Base-by-base conservation (phyloP, 1,140 invertebrate genomes). In the Philopotamus ludificatus region DNA sequence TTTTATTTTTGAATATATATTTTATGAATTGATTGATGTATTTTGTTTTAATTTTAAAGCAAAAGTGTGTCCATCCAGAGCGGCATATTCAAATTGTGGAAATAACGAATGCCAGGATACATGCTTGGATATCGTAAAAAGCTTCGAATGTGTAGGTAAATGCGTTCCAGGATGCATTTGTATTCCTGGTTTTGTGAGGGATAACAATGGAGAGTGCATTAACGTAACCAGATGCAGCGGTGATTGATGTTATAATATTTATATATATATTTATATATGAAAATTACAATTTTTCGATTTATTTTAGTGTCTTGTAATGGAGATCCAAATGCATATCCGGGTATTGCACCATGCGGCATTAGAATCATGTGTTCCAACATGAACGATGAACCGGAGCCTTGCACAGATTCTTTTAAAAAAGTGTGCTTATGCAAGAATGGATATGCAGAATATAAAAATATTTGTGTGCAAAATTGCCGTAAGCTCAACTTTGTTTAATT, bases 21-120 rank as follows among this genome's bases (percentile, higher is more conserved):
- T 44, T 44, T 15, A 3, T n/a, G n/a, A n/a, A n/a, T n/a, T n/a
- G n/a, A n/a, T n/a, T n/a, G n/a, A n/a, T n/a, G n/a, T n/a, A n/a
- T n/a, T n/a, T n/a, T n/a, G n/a, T n/a, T n/a, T n/a, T n/a, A n/a
- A n/a, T n/a, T n/a, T n/a, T n/a, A n/a, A n/a, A n/a, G n/a, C n/a
- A n/a, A n/a, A n/a, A 41, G 3, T 42, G 8, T 57, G 39, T 21
- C 34, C 54, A 4, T 21, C 39, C 28, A 20, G 61, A 18, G 67
- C 65, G 41, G 58, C 25, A 1, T 65, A 50, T 26, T 68, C 67
- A 0, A n/a, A 57, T 12, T 68, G 67, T 28, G 63, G 63, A 18
- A 55, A 45, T 25, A 65, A 63, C 39, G 26, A 16, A 12, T 69
- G 67, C 22, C 63, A 66, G 44, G 58, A 69, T 26, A 69, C 67